Conservation (phyloP, 2,888 invertebrate species). For the Nemoura dubitans region DNA sequence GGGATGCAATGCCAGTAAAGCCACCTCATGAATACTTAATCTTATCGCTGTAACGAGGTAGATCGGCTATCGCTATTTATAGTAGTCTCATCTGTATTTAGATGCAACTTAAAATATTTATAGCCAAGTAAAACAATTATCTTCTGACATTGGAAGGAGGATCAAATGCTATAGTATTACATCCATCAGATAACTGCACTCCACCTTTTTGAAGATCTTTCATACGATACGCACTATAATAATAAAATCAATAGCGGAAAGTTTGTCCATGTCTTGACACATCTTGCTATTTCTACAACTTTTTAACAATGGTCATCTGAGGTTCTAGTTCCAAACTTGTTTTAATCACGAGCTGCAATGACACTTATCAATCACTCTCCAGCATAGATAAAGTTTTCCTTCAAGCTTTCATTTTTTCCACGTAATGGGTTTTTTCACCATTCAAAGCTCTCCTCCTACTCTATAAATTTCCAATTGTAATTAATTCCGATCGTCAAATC, state of each 20-base stretch:
- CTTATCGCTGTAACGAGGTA: not conserved
- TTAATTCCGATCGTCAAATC: slow-evolving; percentile 35
- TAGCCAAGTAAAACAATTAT: not conserved
- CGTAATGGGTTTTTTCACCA: not conserved
- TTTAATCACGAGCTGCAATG: not conserved
- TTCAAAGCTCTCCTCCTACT: not conserved
- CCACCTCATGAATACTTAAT: not conserved
- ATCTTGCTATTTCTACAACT: not conserved
- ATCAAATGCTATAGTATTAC: not conserved
- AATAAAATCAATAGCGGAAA: not conserved
- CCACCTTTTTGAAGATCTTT: not conserved
- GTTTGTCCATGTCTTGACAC: not conserved
- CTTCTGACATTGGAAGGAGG: not conserved
- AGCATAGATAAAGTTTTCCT: not conserved
- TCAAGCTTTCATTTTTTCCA: not conserved
- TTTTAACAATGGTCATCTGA: not conserved
- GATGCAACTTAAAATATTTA: not conserved
- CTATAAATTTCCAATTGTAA: slow-evolving; percentile 22
- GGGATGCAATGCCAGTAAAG: not conserved
- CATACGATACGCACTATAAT: not conserved
- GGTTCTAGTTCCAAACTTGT: not conserved
- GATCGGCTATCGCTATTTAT: not conserved
- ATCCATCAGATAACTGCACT: not conserved
- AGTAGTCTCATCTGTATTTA: not conserved
- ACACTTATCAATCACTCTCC: not conserved